Base-by-base conservation (phyloP, 2,888 invertebrate genomes). In the Philereme transversata region DNA sequence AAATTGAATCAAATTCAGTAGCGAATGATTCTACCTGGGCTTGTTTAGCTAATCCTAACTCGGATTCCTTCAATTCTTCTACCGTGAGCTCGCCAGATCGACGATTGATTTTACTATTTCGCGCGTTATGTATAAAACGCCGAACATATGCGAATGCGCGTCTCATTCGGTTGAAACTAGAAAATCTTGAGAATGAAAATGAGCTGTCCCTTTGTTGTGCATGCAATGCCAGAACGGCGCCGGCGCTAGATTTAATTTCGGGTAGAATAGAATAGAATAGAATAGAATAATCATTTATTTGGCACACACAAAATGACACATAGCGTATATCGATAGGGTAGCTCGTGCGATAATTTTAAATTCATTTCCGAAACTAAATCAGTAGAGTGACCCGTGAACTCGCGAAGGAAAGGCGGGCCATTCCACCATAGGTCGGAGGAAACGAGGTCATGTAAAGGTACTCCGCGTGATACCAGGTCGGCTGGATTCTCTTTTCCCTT, bases 141-240 rank as follows among this genome's bases (percentile, higher is more conserved):
- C 57, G 47, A 9, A 57, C 40, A 11, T 57, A 47, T 5, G 38
- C 41, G 33, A 34, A 7, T 8, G 49, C 11, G 34, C 57, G 44
- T 33, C 46, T 47, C 46, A 61, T 6, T n/a, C 49, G 52, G 10
- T 52, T 49, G 50, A 50, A 56, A n/a, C 7, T 22, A 8, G 62
- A 62, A 22, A 68, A 51, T 53, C 63, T 52, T 52, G 11, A 6
- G 22, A 60, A 56, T 8, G 36, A 38, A 52, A 56, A 51, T 56
- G 40, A 10, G 9, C 6, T 5, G 6, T 22, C 22, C 22, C 3
- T 22, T 22, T 22, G 22, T 22, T 22, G 22, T 22, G 22, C 22
- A 3, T 22, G 22, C 22, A 22, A 22, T 22, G 22, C 22, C 22
- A 22, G 22, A 22, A 22, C 22, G 22, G 22, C 22, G 22, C 22